Evolutionary conservation across 23 tunicate species (phyloP).

Genomic region (Styela clava): DNA sequence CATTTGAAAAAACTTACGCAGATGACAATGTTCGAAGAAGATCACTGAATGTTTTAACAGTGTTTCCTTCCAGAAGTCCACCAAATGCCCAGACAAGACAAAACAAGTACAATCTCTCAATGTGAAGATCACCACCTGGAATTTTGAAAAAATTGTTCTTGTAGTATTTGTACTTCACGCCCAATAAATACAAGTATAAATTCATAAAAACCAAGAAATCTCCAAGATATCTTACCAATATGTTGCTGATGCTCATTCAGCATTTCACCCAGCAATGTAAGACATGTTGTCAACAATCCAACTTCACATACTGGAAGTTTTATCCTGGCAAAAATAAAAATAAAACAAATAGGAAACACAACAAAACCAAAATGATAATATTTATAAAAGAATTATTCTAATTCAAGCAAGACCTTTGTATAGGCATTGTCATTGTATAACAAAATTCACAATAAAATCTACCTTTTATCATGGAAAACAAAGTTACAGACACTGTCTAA

Average conservation of each 20-base stretch:
- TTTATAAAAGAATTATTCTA: no score
- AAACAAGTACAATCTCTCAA: slow-evolving; percentile 74
- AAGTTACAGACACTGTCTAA: slow-evolving; percentile 55
- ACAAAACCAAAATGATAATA: no score
- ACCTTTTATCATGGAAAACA: slow-evolving; percentile 72
- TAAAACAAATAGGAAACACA: no score
- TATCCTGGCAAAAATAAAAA: slow-evolving; percentile 7
- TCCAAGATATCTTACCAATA: no score
- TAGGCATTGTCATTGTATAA: no score
- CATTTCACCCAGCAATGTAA: slow-evolving; percentile 75
- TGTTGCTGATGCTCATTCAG: slow-evolving; percentile 83
- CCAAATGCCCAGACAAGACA: slow-evolving; percentile 93
- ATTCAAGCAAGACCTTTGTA: no score
- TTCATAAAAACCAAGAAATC: no score
- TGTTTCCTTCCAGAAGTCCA: slow-evolving; percentile 64
- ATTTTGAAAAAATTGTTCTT: not conserved
- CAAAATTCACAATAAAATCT: not conserved
- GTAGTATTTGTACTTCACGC: no score
- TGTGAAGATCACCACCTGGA: slow-evolving; percentile 71
- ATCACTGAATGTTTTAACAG: slow-evolving; percentile 68
- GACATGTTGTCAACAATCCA: slow-evolving; percentile 63
- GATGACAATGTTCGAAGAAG: slow-evolving; percentile 66
- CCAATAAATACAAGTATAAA: no score
- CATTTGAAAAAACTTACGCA: slow-evolving; percentile 81
- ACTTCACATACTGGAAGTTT: slow-evolving; percentile 71